Evolutionary conservation across 2,888 invertebrate species (phyloP).

Genomic region (Amblyjoppa fuscipennis): DNA sequence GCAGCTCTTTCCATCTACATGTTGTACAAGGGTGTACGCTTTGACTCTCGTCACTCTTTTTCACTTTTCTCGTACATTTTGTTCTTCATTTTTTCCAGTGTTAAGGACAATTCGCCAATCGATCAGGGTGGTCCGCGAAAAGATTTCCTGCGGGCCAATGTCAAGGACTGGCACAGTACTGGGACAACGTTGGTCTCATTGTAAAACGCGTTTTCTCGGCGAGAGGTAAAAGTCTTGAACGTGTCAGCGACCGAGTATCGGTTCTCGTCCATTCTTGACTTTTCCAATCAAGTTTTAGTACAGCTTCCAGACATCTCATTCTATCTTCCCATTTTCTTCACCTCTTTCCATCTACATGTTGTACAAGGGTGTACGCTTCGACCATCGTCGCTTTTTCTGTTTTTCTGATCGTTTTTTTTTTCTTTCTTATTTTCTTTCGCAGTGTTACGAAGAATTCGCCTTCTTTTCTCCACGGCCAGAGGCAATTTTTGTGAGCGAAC

Average conservation of each 20-base stretch:
- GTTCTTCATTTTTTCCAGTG: background rate
- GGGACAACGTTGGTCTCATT: constrained; percentile 9
- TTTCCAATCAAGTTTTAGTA: constrained; percentile 18
- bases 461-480: constrained; percentile 32
- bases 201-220: too few species aligned
- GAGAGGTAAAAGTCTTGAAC: background rate
- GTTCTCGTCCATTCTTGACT: constrained; percentile 7
- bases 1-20: constrained; percentile 16
- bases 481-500: constrained; percentile 63
- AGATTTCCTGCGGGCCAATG: too few species aligned
- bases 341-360: constrained; percentile 20
- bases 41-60: background rate
- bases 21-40: constrained; percentile 14
- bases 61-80: constrained; percentile 1
- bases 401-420: too few species aligned
- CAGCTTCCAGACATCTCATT: background rate
- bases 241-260: constrained; percentile 9
- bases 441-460: constrained; percentile 11
- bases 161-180: too few species aligned
- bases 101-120: constrained; percentile 29
- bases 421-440: too few species aligned
- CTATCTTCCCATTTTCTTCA: background rate
- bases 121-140: background rate
- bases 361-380: constrained; percentile 9
- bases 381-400: background rate